These are phyloP conservation scores for Orthonyx spaldingii DNA, from an alignment of 2,113 vertebrate genomes.

Conservation along the genomic window DNA sequence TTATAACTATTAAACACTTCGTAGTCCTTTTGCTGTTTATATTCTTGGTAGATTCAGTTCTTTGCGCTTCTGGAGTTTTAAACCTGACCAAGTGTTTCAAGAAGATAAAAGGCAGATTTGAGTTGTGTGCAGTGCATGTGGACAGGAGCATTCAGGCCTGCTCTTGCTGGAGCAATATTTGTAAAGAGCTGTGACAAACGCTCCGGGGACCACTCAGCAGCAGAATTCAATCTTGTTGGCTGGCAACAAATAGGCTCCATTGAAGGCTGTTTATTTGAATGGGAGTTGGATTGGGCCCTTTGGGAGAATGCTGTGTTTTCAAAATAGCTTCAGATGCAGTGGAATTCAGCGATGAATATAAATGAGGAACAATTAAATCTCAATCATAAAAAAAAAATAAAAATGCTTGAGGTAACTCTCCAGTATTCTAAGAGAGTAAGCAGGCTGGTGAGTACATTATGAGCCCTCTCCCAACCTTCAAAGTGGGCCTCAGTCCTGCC, in stretches of 20 bases:
- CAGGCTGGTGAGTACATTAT: not conserved
- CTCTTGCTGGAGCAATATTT: constrained; percentile 34
- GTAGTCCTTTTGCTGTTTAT: not conserved
- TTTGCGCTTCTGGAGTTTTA: not conserved
- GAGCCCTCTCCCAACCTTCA: not conserved
- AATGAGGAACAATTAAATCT: constrained; percentile 52
- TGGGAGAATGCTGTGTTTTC: constrained; percentile 37
- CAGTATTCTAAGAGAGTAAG: not conserved
- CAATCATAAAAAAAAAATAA: not conserved
- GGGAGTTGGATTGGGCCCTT: constrained; percentile 45
- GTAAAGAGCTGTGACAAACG: constrained; percentile 39
- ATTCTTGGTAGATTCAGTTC: not conserved
- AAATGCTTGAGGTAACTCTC: not conserved
- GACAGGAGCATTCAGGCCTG: constrained; percentile 19
- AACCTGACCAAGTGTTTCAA: not conserved
- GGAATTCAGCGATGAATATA: constrained; percentile 42
- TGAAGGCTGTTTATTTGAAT: constrained; percentile 64
- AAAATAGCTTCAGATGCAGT: constrained; percentile 38
- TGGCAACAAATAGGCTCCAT: constrained; percentile 52
- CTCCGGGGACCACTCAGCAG: constrained; percentile 10
- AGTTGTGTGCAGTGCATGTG: not conserved
- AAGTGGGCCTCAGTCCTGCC: not conserved
- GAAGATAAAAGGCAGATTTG: not conserved
- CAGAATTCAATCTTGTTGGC: constrained; percentile 55
- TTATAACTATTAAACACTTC: not conserved